phyloP scores from a whole-genome alignment of 1,140 invertebrate species.

The Diploscapter pachys region DNA sequence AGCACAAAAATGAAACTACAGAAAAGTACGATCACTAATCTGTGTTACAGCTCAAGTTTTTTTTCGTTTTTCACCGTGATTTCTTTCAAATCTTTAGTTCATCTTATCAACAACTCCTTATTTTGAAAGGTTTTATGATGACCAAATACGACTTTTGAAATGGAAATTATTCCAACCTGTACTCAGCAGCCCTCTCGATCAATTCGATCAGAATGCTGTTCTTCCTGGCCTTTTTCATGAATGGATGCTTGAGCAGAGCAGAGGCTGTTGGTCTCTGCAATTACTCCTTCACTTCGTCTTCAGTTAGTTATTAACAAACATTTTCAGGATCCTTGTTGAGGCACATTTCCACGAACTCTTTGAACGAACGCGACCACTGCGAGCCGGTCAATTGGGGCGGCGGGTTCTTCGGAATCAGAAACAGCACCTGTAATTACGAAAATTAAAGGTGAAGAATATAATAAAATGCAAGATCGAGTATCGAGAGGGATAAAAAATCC shows the following conservation, averaged over 20 bases:
- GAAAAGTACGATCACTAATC: neutral
- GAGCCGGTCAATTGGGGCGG: constrained; percentile 88
- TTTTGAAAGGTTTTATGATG: neutral
- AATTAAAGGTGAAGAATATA: no score
- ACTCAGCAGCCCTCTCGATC: constrained; percentile 50
- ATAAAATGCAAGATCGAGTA: no score
- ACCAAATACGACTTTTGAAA: no score
- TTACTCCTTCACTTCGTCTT: neutral
- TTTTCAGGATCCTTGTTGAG: constrained; percentile 99
- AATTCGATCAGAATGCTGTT: constrained; percentile 53
- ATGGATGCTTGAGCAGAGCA: constrained; percentile 53
- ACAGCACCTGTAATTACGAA: constrained; percentile 70
- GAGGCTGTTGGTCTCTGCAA: constrained; percentile 43
- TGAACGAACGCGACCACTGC: constrained; percentile 94
- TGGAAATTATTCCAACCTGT: constrained; percentile 23
- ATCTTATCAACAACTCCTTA: neutral
- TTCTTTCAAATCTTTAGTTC: neutral
- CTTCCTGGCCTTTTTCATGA: constrained; percentile 54
- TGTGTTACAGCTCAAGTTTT: no score
- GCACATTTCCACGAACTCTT: constrained; percentile 98
- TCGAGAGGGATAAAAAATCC: no score
- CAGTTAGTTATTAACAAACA: constrained; percentile 64
- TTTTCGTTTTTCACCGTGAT: no score
- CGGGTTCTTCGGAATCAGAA: constrained; percentile 98
- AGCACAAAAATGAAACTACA: neutral